phyloP scores from a whole-genome alignment of 2,888 invertebrate species.

The Marronus borbonicus region DNA sequence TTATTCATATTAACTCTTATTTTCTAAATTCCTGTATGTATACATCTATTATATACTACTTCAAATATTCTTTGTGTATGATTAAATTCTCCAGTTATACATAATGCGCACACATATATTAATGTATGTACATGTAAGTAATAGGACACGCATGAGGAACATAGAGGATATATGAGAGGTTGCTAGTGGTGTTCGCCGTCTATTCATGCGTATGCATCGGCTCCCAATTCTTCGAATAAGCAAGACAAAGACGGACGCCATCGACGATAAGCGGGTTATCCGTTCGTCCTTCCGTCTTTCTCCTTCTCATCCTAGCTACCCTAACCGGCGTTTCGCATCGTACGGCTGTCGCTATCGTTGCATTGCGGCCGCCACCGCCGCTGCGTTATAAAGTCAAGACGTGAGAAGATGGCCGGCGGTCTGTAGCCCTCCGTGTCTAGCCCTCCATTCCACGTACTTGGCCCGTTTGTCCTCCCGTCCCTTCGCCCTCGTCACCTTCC shows the following conservation, averaged over 20 bases:
- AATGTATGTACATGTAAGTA: too few species aligned
- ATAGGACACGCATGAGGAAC: too few species aligned
- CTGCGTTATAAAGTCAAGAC: conserved; percentile 60
- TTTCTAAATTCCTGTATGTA: too few species aligned
- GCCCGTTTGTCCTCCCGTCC: conserved; percentile 37
- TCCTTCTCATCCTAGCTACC: conserved; percentile 38
- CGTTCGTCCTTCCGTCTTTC: conserved; percentile 58
- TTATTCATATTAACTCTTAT: too few species aligned
- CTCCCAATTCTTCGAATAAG: conserved; percentile 61
- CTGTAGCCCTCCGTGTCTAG: conserved; percentile 51
- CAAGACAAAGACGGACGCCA: conserved; percentile 73
- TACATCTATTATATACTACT: too few species aligned
- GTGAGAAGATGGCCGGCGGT: conserved; percentile 60
- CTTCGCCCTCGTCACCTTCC: neutral
- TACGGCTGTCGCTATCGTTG: conserved; percentile 29
- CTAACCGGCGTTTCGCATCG: conserved; percentile 57
- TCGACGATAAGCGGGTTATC: conserved; percentile 63
- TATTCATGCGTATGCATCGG: too few species aligned
- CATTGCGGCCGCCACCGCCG: conserved; percentile 53
- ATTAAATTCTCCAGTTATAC: too few species aligned
- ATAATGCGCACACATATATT: too few species aligned
- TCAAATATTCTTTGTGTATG: too few species aligned
- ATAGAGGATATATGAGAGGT: too few species aligned
- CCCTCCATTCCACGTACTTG: conserved; percentile 41
- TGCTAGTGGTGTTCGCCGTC: too few species aligned